Evolutionary conservation across 2,888 invertebrate genomes (phyloP), one percentile per base, ranked within the genome.

Genomic region (Exephanes ischioxanthus): DNA sequence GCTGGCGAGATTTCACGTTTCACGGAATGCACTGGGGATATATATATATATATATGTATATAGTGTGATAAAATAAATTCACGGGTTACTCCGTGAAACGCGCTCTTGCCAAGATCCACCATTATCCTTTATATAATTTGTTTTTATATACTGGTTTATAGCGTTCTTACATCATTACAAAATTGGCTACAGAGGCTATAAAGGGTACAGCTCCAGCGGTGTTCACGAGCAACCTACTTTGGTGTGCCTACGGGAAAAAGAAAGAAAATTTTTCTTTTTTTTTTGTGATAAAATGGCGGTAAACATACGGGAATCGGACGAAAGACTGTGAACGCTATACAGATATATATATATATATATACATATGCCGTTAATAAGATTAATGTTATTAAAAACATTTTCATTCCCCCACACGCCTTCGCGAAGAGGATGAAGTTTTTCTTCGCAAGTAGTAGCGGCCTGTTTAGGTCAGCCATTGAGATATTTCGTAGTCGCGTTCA

Each of bases 181-280:
- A 89, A 88, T 89, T 88, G 86, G 87, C 90, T 91, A 91, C 90
- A 88, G 81, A 90, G 90, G 90, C 90, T 90, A 90, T 90, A 89
- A 89, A 88, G 90, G 89, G 89, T 89, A 91, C 91, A 91, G 91
- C 92, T 92, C 92, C 92, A 92, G 91, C 91, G 90, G 92, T 93
- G 93, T 93, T 93, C 92, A 93, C 93, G 93, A 94, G 93, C 94
- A 93, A 94, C 93, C 93, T 94, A 94, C 93, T 92, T 91, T 92
- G 91, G 91, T 92, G 92, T 93, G 92, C 92, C 92, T 93, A 94
- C 93, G 88, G 92, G 92, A 92, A 91, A 89, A 90, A 91, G 90
- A 90, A 81, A 84, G 86, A 76, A 86, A 82, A 78, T 86, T 67
- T 80, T 77, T 86, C 37, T 61, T 85, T 58, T 77, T 71, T 67